Conservation (phyloP, 2,888 invertebrate genomes). For the Troilus luridus region DNA sequence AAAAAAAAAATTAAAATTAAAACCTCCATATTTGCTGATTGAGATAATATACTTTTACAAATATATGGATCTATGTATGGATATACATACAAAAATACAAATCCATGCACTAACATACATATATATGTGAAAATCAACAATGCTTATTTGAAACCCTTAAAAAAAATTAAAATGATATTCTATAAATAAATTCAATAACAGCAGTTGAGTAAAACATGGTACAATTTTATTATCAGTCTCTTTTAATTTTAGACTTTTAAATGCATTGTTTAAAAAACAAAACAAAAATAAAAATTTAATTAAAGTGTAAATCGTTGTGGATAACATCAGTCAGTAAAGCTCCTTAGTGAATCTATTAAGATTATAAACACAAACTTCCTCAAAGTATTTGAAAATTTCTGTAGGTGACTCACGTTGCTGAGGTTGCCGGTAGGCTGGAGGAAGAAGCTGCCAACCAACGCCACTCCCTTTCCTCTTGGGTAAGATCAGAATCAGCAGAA, state of each 20-base stretch:
- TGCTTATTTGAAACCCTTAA: background rate
- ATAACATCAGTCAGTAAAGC: background rate
- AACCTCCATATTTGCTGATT: background rate
- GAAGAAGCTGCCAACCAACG: slow-evolving; percentile 63
- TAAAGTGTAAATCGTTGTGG: background rate
- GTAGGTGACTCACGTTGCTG: slow-evolving; percentile 52
- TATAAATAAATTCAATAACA: background rate
- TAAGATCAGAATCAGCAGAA: slow-evolving; percentile 62
- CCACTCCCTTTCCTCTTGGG: slow-evolving; percentile 62
- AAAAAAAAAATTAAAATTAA: background rate
- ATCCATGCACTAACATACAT: background rate
- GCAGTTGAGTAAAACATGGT: background rate
- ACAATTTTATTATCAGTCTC: background rate
- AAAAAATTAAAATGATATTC: background rate
- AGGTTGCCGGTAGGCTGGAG: slow-evolving; percentile 59
- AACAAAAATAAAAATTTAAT: background rate
- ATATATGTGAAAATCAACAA: background rate
- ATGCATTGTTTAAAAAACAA: background rate
- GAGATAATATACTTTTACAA: background rate
- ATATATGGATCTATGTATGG: too few species aligned
- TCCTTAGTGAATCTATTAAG: background rate
- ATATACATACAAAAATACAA: too few species aligned
- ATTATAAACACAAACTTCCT: background rate
- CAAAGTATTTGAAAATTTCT: background rate
- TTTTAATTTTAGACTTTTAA: background rate